Conservation (phyloP, 2,888 invertebrate species). For the Galeopsomyia nigrocyanea region DNA sequence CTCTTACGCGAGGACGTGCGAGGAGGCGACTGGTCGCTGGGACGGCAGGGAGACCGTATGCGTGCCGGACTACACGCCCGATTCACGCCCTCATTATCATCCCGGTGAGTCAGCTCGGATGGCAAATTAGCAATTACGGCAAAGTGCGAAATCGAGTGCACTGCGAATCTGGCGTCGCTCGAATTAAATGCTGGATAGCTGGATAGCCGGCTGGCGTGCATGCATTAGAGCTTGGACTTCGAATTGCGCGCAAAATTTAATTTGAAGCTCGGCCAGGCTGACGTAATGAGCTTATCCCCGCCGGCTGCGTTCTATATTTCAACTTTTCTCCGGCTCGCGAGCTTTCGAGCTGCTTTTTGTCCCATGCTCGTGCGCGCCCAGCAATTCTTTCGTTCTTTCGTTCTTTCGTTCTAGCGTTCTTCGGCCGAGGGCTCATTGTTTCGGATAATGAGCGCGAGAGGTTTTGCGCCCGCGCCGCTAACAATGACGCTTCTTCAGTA, state of each 20-base stretch:
- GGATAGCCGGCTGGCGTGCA: no score
- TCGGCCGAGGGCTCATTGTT: conserved; percentile 44
- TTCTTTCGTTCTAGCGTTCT: conserved; percentile 29
- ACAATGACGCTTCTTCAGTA: conserved; percentile 17
- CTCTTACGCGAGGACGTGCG: conserved; percentile 70
- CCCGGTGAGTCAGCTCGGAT: conserved; percentile 36
- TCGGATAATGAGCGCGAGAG: conserved; percentile 52
- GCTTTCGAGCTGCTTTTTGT: conserved; percentile 9
- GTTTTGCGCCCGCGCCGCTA: conserved; percentile 46
- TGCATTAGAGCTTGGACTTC: no score
- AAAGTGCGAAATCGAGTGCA: no score
- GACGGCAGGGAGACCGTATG: conserved; percentile 71
- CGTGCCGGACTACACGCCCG: conserved; percentile 68
- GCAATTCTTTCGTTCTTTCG: conserved; percentile 3
- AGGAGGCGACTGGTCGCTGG: conserved; percentile 70
- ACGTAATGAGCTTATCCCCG: background rate
- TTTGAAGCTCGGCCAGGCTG: no score
- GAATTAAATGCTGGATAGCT: no score
- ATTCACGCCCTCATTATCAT: conserved; percentile 45
- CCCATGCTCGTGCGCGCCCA: background rate
- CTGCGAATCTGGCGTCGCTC: no score
- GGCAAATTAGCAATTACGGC: no score
- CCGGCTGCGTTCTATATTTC: background rate
- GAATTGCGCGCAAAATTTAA: no score
- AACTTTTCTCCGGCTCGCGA: no score